phyloP scores from a whole-genome alignment of 2,888 invertebrate species.

The Ochropacha duplaris region DNA sequence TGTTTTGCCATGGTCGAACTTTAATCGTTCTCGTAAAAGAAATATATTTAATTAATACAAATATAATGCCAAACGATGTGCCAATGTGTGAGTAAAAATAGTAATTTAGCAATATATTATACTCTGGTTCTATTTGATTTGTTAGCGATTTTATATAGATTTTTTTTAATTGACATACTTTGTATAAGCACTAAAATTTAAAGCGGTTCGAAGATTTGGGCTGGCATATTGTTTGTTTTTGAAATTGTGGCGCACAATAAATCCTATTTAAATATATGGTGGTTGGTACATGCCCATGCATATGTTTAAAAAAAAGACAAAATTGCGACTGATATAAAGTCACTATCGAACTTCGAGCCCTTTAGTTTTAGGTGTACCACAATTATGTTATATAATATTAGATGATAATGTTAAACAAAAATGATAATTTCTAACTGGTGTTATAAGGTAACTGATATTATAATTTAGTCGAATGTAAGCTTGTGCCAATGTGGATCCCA shows the following conservation, averaged over 20 bases:
- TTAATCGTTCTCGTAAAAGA: neutral
- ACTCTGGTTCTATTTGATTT: neutral
- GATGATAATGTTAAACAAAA: conserved; percentile 19
- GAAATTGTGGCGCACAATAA: no score
- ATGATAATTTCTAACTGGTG: conserved; percentile 17
- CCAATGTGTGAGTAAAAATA: neutral
- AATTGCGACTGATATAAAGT: neutral
- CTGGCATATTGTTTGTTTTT: no score
- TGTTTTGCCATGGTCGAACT: neutral
- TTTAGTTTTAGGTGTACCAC: neutral
- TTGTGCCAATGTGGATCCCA: neutral
- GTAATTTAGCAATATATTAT: neutral
- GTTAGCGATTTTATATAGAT: conserved; percentile 1
- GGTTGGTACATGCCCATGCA: no score
- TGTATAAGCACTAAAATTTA: conserved; percentile 3
- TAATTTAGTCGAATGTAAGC: neutral
- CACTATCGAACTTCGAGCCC: neutral
- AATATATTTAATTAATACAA: neutral
- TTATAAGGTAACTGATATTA: conserved; percentile 10
- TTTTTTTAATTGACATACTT: conserved; percentile 2
- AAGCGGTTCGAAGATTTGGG: neutral
- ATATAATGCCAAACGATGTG: neutral
- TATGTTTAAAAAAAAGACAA: no score
- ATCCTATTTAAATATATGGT: no score
- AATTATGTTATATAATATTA: neutral